Conservation (phyloP, 2,888 invertebrate species). For the Drosophila kanekoi region DNA sequence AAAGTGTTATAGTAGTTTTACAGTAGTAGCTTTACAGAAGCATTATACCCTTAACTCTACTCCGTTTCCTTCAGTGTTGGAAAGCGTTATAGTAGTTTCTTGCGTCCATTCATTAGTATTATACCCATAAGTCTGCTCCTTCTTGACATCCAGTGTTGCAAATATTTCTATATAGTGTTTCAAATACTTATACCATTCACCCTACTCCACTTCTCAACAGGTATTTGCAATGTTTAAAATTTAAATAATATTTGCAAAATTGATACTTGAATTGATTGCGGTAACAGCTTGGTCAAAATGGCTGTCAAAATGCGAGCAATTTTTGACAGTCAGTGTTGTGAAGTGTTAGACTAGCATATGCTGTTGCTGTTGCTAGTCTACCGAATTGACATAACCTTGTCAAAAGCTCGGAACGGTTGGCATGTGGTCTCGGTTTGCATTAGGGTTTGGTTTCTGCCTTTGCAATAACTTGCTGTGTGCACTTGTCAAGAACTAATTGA, state of each 20-base stretch:
- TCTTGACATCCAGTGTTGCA: too few species aligned
- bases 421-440: conserved; percentile 33
- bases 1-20: too few species aligned
- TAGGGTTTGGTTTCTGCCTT: conserved; percentile 26
- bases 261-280: not conserved
- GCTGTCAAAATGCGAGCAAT: not conserved
- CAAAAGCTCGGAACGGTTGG: conserved; percentile 15
- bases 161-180: too few species aligned
- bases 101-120: too few species aligned
- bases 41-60: too few species aligned
- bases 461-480: conserved; percentile 33
- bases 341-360: not conserved
- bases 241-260: too few species aligned
- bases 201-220: too few species aligned
- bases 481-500: conserved; percentile 62
- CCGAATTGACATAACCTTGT: conserved; percentile 21
- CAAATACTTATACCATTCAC: too few species aligned
- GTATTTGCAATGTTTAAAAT: too few species aligned
- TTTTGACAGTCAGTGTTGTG: not conserved
- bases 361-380: not conserved
- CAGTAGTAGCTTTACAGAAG: too few species aligned
- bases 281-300: not conserved
- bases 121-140: too few species aligned
- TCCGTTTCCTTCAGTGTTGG: conserved; percentile 2
- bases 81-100: not conserved